Evolutionary conservation across 2,888 invertebrate species (phyloP).

Genomic region (Leucophora obtusa): DNA sequence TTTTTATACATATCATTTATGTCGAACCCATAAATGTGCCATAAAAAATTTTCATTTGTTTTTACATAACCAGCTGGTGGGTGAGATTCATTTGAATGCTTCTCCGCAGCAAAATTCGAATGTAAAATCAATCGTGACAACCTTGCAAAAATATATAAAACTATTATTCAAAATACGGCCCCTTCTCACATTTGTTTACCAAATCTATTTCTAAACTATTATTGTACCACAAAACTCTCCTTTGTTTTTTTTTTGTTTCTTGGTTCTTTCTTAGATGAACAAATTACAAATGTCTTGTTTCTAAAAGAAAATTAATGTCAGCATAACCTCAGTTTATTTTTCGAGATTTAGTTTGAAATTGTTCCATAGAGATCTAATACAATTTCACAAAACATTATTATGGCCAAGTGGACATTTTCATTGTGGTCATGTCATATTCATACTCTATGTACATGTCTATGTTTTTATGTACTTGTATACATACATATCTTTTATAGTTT

Average conservation of each 20-base stretch:
- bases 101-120: no score
- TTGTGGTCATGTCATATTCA: constrained; percentile 19
- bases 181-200: background rate
- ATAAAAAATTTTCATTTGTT: no score
- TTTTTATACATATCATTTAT: no score
- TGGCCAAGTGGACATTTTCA: constrained; percentile 58
- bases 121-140: no score
- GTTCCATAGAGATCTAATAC: constrained; percentile 52
- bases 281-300: constrained; percentile 49
- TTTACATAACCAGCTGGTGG: no score
- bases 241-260: constrained; percentile 26
- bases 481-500: constrained; percentile 8
- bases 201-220: constrained; percentile 15
- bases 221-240: constrained; percentile 33
- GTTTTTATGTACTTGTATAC: background rate
- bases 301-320: constrained; percentile 57
- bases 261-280: constrained; percentile 10
- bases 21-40: no score
- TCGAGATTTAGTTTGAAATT: constrained; percentile 55
- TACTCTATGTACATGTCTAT: background rate
- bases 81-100: no score
- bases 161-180: background rate
- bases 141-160: no score
- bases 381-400: constrained; percentile 55
- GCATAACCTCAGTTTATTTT: constrained; percentile 50